phyloP scores from a whole-genome alignment of 2,797 vertebrate genomes.

The Poecilia picta region DNA sequence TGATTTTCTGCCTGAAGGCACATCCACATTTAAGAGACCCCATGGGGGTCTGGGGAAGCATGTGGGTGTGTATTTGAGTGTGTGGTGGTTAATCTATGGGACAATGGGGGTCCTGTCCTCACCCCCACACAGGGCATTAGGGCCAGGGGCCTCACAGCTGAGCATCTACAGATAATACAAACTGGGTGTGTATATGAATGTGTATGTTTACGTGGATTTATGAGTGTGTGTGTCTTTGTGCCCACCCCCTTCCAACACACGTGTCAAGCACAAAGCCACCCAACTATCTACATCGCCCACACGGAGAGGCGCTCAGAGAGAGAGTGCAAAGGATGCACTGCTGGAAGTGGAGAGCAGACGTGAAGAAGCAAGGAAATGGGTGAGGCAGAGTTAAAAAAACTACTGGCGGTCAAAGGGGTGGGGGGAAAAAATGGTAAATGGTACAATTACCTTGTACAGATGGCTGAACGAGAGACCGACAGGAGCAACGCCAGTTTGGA shows the following conservation, averaged over 20 bases:
- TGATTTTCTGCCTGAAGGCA: conserved; percentile 81
- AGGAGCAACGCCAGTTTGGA: conserved; percentile 21
- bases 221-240: conserved; percentile 12
- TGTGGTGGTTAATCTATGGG: conserved; percentile 70
- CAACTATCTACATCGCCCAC: conserved; percentile 64
- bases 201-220: conserved; percentile 20
- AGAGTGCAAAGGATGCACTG: conserved; percentile 24
- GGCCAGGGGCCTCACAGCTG: conserved; percentile 68
- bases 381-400: conserved; percentile 43
- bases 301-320: conserved; percentile 30
- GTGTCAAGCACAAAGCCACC: conserved; percentile 75
- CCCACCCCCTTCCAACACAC: conserved; percentile 62
- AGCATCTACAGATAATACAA: conserved; percentile 69
- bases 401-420: conserved; percentile 34
- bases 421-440: conserved; percentile 33
- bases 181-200: conserved; percentile 42
- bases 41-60: conserved; percentile 64
- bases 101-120: conserved; percentile 73
- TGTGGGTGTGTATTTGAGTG: conserved; percentile 43
- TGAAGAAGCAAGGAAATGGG: conserved; percentile 39
- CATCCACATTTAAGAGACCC: conserved; percentile 79
- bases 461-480: conserved; percentile 50
- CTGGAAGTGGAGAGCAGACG: conserved; percentile 27
- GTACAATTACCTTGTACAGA: conserved; percentile 64
- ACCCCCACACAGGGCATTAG: conserved; percentile 68